phyloP scores from a whole-genome alignment of 2,797 vertebrate species.

The Poliocrania exsul region DNA sequence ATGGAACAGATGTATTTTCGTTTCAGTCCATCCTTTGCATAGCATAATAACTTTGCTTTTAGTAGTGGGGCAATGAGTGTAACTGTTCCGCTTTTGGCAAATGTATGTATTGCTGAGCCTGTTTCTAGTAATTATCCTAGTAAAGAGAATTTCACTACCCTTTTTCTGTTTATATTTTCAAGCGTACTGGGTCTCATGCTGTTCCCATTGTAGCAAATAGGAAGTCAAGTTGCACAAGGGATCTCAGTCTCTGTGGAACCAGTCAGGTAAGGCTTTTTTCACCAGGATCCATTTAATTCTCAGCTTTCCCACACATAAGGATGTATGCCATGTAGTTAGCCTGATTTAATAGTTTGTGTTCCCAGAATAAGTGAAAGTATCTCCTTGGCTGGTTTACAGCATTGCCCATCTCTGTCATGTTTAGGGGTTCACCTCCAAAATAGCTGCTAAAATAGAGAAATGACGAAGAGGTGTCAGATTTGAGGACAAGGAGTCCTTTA shows the following conservation, averaged over 20 bases:
- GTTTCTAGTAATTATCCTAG: background rate
- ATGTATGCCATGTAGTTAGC: fast-evolving
- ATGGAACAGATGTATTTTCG: background rate
- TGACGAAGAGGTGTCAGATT: background rate
- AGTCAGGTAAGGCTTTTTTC: background rate
- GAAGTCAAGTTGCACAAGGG: background rate
- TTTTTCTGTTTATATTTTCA: background rate
- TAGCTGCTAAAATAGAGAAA: background rate
- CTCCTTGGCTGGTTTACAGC: background rate
- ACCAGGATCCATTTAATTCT: background rate
- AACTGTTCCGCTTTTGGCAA: background rate
- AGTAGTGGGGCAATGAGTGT: background rate
- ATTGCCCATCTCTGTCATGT: background rate
- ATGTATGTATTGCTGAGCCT: background rate
- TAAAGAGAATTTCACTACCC: background rate
- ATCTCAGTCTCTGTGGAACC: background rate
- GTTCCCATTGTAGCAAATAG: background rate
- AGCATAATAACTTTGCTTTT: background rate
- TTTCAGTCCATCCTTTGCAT: background rate
- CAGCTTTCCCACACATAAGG: background rate
- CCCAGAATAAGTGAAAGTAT: background rate
- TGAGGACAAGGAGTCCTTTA: background rate
- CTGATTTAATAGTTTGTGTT: background rate
- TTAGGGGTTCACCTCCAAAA: background rate
- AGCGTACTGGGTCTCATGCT: background rate